Evolutionary conservation across 2,113 vertebrate genomes (phyloP).

Genomic region (Hoplias malabaricus): DNA sequence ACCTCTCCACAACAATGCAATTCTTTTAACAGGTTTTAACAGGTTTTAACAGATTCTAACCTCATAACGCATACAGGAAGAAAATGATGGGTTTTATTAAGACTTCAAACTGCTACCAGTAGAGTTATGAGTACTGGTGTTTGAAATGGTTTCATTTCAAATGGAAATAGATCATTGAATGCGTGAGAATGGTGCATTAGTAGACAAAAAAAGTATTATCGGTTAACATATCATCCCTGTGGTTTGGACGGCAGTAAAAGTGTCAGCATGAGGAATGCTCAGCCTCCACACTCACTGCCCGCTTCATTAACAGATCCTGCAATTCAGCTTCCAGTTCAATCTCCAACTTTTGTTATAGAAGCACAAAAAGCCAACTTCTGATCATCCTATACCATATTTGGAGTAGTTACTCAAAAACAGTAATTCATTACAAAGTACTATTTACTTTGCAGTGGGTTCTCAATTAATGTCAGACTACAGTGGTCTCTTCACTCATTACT

Average conservation of each 20-base stretch:
- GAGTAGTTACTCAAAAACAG: too few species aligned
- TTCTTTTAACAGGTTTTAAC: background rate
- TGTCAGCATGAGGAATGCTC: constrained; percentile 56
- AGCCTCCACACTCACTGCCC: constrained; percentile 40
- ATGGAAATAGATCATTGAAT: constrained; percentile 34
- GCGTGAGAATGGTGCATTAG: constrained; percentile 36
- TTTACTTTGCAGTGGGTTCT: too few species aligned
- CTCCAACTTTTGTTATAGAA: constrained; percentile 45
- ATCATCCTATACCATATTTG: too few species aligned
- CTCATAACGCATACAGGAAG: constrained; percentile 15
- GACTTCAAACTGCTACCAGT: background rate
- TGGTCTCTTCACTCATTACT: too few species aligned
- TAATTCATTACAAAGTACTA: too few species aligned
- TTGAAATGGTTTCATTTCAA: constrained; percentile 41
- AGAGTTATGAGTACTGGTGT: constrained; percentile 19
- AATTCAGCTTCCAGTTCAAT: constrained; percentile 36
- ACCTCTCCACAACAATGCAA: background rate
- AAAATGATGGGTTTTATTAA: constrained; percentile 34
- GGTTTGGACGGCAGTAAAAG: constrained; percentile 55
- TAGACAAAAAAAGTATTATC: constrained; percentile 52
- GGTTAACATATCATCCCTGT: constrained; percentile 57
- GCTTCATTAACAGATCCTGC: constrained; percentile 58
- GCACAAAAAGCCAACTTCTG: constrained; percentile 35
- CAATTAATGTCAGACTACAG: too few species aligned
- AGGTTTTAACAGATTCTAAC: constrained; percentile 15